phyloP scores from a whole-genome alignment of 2,888 invertebrate species.

The Elgonia sp. region DNA sequence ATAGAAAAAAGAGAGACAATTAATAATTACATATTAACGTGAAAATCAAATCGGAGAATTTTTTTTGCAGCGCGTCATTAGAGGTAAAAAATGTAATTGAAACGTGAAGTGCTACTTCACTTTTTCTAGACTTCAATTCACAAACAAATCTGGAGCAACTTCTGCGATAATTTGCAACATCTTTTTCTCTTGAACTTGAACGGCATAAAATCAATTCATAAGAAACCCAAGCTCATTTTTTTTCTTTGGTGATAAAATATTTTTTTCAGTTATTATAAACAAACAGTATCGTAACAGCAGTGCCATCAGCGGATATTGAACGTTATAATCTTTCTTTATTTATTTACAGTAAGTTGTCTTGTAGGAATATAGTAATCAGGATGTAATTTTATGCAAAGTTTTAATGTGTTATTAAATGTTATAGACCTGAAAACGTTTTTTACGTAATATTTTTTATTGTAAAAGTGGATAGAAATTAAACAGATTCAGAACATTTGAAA shows the following conservation, averaged over 20 bases:
- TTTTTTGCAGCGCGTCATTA: too few species aligned
- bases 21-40: too few species aligned
- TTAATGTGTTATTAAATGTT: slow-evolving; percentile 5
- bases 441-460: neutral
- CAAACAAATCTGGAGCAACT: too few species aligned
- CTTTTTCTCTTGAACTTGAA: too few species aligned
- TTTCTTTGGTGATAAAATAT: neutral
- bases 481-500: neutral
- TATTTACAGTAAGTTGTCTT: neutral
- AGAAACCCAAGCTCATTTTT: too few species aligned
- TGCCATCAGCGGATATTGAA: slow-evolving; percentile 1
- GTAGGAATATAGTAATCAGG: slow-evolving; percentile 9
- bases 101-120: too few species aligned
- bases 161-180: too few species aligned
- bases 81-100: too few species aligned
- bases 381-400: neutral
- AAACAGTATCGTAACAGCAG: neutral
- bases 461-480: neutral
- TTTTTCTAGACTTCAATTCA: too few species aligned
- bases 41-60: too few species aligned
- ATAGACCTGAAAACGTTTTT: neutral
- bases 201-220: too few species aligned
- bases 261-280: neutral
- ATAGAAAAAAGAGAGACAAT: too few species aligned
- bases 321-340: slow-evolving; percentile 4